Percentiles rank a stretch among this genome's conserved stretches.
Evolutionary conservation across 2,797 vertebrate species (phyloP).

Genomic region (Galago senegalensis): DNA sequence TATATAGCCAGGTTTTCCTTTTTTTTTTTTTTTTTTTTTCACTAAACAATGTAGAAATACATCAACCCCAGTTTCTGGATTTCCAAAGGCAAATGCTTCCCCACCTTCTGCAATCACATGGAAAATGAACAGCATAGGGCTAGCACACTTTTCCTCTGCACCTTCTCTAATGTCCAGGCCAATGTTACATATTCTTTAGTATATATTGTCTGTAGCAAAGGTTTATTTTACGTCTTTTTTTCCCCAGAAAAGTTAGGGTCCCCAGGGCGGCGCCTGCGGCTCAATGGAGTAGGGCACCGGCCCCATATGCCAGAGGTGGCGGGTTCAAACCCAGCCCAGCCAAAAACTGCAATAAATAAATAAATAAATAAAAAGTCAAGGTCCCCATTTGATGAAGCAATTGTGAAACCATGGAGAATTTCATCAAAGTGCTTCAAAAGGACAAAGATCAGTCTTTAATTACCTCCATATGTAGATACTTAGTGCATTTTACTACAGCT

Average conservation of each 20-base stretch:
- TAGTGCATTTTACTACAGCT: neutral
- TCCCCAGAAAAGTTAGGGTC: neutral
- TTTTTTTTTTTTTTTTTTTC: neutral
- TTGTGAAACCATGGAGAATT: neutral
- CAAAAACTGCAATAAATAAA: no score
- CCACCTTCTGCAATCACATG: neutral
- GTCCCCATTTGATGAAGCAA: neutral
- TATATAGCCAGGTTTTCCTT: neutral
- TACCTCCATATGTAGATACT: neutral
- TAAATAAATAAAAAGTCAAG: neutral
- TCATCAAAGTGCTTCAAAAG: slow-evolving; percentile 1
- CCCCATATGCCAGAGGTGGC: no score
- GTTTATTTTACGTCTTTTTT: neutral
- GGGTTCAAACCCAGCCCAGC: no score
- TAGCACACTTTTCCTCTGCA: neutral
- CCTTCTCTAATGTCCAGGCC: neutral
- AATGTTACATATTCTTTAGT: neutral
- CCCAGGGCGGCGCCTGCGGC: no score
- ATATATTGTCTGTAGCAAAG: neutral
- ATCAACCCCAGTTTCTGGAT: no score
- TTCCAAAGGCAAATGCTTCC: neutral
- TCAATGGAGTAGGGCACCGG: no score
- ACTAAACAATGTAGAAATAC: neutral
- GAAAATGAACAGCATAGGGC: neutral
- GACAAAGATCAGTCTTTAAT: neutral